Percentiles rank a stretch among this genome's conserved stretches.
These are phyloP conservation scores for Wiebesia pumilae DNA, from an alignment of 1,140 invertebrate species.

Conservation along the genomic window DNA sequence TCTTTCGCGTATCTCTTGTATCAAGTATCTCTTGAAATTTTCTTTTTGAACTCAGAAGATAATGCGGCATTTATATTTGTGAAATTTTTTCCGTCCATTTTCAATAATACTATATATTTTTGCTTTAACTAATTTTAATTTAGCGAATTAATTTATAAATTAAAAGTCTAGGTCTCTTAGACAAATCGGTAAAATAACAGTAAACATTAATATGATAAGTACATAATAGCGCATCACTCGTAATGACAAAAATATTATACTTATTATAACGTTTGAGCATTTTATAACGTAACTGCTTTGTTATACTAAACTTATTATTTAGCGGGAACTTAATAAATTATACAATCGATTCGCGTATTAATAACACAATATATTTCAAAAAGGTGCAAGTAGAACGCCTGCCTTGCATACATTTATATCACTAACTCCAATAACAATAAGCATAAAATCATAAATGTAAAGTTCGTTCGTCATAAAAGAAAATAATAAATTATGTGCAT, in stretches of 20 bases:
- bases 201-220: slow-evolving; percentile 21
- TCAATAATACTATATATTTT: neutral
- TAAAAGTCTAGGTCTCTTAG: neutral
- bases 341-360: too few species aligned
- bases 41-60: neutral
- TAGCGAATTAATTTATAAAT: neutral
- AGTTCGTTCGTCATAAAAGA: too few species aligned
- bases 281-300: neutral
- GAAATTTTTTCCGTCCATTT: neutral
- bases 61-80: neutral
- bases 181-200: neutral
- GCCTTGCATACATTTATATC: too few species aligned
- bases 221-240: slow-evolving; percentile 3
- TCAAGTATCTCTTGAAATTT: neutral
- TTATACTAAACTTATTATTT: neutral
- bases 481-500: too few species aligned
- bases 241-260: neutral
- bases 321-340: too few species aligned
- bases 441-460: too few species aligned
- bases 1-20: neutral
- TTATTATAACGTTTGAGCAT: neutral
- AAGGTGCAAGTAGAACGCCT: too few species aligned
- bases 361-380: too few species aligned
- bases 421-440: too few species aligned
- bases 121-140: neutral